phyloP scores from a whole-genome alignment of 2,888 invertebrate species.

The Oscheius sp. region DNA sequence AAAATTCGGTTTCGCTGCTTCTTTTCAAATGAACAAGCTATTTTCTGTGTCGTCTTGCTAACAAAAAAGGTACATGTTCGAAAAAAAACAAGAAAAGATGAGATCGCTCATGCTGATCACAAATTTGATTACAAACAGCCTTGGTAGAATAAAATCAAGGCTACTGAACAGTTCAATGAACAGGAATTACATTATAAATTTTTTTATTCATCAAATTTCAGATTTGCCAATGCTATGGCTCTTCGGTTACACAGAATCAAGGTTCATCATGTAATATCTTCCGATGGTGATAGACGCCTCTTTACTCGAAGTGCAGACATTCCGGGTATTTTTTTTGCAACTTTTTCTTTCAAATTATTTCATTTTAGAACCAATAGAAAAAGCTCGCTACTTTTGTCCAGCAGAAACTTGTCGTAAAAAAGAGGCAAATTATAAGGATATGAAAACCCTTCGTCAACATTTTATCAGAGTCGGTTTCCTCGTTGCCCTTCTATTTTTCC shows the following conservation, averaged over 20 bases:
- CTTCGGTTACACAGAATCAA: conserved; percentile 46
- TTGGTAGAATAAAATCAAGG: too few species aligned
- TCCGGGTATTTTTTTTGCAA: not conserved
- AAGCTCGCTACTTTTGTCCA: not conserved
- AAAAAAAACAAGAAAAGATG: too few species aligned
- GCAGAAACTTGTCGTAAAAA: not conserved
- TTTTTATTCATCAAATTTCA: too few species aligned
- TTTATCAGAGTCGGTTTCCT: not conserved
- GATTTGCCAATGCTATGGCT: conserved; percentile 40
- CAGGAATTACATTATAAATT: too few species aligned
- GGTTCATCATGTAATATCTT: conserved; percentile 21
- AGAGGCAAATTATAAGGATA: not conserved
- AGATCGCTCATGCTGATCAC: too few species aligned
- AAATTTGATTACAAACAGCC: too few species aligned
- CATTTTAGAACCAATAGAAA: not conserved
- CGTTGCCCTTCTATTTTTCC: not conserved
- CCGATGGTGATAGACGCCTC: conserved; percentile 30
- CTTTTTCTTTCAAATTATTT: not conserved
- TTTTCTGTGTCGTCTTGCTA: too few species aligned
- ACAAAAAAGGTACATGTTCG: too few species aligned
- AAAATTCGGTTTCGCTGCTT: too few species aligned
- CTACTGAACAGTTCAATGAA: too few species aligned
- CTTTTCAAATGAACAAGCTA: too few species aligned
- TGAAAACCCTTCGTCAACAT: not conserved
- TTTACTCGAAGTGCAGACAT: not conserved